Evolutionary conservation across 2,113 vertebrate genomes (phyloP), one percentile per base, ranked within the genome.

Genomic region (Catharus minimus): DNA sequence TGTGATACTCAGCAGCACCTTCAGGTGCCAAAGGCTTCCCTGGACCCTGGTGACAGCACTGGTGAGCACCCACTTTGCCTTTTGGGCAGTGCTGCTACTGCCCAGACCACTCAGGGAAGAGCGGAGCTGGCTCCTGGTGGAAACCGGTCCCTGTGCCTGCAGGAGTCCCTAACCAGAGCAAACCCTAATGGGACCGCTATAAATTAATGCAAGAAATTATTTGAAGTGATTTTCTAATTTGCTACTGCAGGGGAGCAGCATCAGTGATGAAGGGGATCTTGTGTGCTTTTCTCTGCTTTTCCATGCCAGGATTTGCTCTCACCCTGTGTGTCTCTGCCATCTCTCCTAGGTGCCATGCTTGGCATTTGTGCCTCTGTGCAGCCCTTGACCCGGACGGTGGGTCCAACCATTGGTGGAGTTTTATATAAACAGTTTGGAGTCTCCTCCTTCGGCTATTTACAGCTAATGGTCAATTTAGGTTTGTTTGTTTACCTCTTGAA

Each of bases 291-390:
- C 47, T 36, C 60, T 8, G 9, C 61, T 66, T 72, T 75, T 33
- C 47, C 8, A 3, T 26, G 38, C 53, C 66, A 56, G 65, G 53
- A 20, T 12, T 21, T 53, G 69, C 27, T 58, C 68, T 88, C 24
- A 52, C 27, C 7, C 43, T 19, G 9, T 6, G 2, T 60, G 13
- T 92, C 41, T 94, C 61, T 90, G 52, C 58, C 14, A 3, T 75
- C 30, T 77, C 83, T 94, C 88, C 3, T 94, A 99, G 99, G 99
- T 92, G 98, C 98, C n/a, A 99, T 99, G 98, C 95, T 99, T 46
- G 99, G 99, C 38, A 97, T 99, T 66, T 98, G 98, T 0, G 96
- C 98, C 11, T 98, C 99, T 0, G 98, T 99, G 52, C 98, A 98
- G 15, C 98, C 99, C 4, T 94, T 99, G 68, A 97, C 98, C 8